Conservation (phyloP, 2,888 invertebrate species). For the Antheraea assamensis region DNA sequence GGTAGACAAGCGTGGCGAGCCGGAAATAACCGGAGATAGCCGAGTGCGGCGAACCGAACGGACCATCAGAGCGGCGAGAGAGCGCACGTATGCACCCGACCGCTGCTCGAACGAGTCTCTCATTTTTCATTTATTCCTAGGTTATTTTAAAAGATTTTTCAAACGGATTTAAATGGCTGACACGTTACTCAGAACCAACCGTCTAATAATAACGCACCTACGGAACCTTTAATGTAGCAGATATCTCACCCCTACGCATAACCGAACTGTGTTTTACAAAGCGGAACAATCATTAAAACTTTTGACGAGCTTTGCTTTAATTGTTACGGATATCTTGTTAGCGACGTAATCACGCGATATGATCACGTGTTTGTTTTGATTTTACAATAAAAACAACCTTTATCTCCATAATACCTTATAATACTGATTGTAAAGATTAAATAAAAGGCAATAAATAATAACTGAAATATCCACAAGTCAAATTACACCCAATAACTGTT, state of each 20-base stretch:
- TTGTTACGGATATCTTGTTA: conserved; percentile 70
- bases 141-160: not conserved
- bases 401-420: no score
- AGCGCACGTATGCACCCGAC: no score
- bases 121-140: not conserved
- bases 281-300: conserved; percentile 73
- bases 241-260: conserved; percentile 13
- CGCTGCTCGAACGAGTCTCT: no score
- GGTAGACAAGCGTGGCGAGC: no score
- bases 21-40: no score
- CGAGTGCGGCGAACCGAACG: no score
- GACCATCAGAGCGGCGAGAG: no score
- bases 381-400: not conserved
- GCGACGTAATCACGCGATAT: conserved; percentile 40
- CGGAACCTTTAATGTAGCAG: conserved; percentile 13
- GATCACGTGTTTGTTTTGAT: conserved; percentile 35
- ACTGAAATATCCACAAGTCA: no score
- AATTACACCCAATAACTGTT: no score
- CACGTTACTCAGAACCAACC: not conserved
- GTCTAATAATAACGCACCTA: not conserved
- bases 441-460: no score
- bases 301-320: conserved; percentile 65
- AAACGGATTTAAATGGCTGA: not conserved
- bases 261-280: conserved; percentile 41
- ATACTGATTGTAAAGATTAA: no score